phyloP scores from a whole-genome alignment of 2,797 vertebrate genomes.

The Pipistrellus pipistrellus region DNA sequence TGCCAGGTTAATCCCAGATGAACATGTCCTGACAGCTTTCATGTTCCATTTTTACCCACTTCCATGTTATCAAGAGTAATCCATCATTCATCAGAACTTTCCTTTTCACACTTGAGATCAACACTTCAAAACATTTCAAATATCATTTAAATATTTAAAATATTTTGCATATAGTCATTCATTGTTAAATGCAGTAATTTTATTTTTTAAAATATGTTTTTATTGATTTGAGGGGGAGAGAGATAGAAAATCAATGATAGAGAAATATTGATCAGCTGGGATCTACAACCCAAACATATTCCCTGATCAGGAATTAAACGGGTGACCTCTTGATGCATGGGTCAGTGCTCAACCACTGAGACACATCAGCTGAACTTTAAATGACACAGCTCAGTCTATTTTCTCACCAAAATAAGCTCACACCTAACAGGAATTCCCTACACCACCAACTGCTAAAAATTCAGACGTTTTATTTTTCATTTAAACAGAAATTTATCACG shows the following conservation, averaged over 20 bases:
- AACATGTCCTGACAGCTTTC: neutral
- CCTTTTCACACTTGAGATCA: constrained; percentile 9
- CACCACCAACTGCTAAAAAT: neutral
- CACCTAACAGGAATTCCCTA: neutral
- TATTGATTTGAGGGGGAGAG: too few species aligned
- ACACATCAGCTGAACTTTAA: too few species aligned
- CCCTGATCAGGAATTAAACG: too few species aligned
- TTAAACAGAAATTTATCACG: constrained; percentile 23
- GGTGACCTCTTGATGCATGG: too few species aligned
- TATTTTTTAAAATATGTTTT: too few species aligned
- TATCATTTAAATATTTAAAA: neutral
- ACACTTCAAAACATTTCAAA: neutral
- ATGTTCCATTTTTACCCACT: neutral
- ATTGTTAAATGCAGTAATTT: neutral
- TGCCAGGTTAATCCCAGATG: neutral
- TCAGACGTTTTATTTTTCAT: constrained; percentile 41
- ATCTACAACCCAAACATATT: too few species aligned
- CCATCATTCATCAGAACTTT: neutral
- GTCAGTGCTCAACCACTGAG: too few species aligned
- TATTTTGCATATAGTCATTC: neutral
- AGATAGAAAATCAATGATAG: too few species aligned
- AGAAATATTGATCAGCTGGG: too few species aligned
- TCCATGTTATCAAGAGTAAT: neutral
- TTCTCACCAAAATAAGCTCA: constrained; percentile 2
- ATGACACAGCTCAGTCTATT: neutral